Base-by-base conservation (phyloP, 1,140 invertebrate species). In the Agrypnia vestita region DNA sequence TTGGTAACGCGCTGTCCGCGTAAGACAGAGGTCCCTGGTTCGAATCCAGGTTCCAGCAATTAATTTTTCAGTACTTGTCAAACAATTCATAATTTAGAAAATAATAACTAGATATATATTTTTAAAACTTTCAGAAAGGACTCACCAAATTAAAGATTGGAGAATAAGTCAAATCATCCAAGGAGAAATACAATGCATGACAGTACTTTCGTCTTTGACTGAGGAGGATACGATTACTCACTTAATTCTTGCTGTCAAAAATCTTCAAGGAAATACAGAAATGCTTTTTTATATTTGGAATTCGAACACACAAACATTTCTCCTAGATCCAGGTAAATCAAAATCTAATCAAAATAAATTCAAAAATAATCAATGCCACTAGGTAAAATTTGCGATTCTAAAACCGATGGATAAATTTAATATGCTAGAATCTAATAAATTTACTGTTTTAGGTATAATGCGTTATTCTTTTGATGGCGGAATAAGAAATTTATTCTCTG, bases 391-490 rank as follows among this genome's bases (percentile, higher is more conserved):
- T 35, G n/a, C 6, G 25, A 35, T 35, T 3, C 1, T 35, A 35
- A 35, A 35, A 35, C 6, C 6, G 25, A 35, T 35, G 25, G 25
- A 3, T 35, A 35, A 35, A 35, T 35, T 35, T 35, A 35, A 3
- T 6, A 35, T n/a, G n/a, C n/a, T n/a, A n/a, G n/a, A n/a, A n/a
- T n/a, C n/a, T n/a, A n/a, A n/a, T n/a, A 15, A 49, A 9, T 19
- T 19, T 46, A 62, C 61, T 6, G 1, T 80, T 80, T 72, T 47
- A 80, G 79, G 25, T 15, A 25, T 77, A 15, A 9, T 12, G 21
- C 53, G 53, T 0, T 44, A 56, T 43, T 19, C 55, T 19, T 62
- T 62, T 11, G 19, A 77, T 53, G 69, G 64, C 15, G 43, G 12
- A 19, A 46, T 78, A 47, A 62, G 43, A 3, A 73, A 78, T 11